Base-by-base conservation (phyloP, 1,140 invertebrate genomes). In the Drosophila gunungcola region DNA sequence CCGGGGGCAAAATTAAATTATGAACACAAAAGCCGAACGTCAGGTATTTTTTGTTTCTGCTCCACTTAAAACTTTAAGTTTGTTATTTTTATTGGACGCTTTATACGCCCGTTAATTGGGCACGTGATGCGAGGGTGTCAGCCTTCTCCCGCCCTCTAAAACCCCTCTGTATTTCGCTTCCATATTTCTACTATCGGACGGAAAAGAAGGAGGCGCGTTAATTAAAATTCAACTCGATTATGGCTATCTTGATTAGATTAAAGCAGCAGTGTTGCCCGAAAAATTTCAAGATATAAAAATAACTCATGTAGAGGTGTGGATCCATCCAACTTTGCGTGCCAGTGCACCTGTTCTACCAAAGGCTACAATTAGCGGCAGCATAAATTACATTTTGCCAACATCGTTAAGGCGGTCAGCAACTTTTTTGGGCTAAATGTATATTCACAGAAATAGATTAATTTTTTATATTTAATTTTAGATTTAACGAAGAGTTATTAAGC, bases 151-250 rank as follows among this genome's bases (percentile, higher is more conserved):
- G 27, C n/a, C 21, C 11, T 12, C 34, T 27, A 49, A 3, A 16
- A 10, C 32, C 55, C 16, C 16, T 42, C 36, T 25, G 16, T 21
- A n/a, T 25, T 45, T 12, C 10, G 5, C 9, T 36, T 4, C 4
- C 13, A 13, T 21, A n/a, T 38, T 51, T 16, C 13, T 36, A 1
- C 11, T 57, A 65, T 65, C 43, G 43, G 16, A 11, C 12, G 4
- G 4, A 13, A 51, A 53, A 74, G 56, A 58, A 74, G 46, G 60
- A 73, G 73, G 73, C 54, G 73, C 73, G 62, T 76, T 76, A 76
- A 76, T 76, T 76, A 76, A 76, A 68, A 68, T 76, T 76, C 73
- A 58, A 46, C 49, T 67, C 69, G 73, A 75, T 75, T 75, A 74
- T 72, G 65, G 65, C 68, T 68, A 72, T 72, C 65, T 21, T 51